Evolutionary conservation across 2,888 invertebrate genomes (phyloP).

Genomic region (Pheosia gnoma): DNA sequence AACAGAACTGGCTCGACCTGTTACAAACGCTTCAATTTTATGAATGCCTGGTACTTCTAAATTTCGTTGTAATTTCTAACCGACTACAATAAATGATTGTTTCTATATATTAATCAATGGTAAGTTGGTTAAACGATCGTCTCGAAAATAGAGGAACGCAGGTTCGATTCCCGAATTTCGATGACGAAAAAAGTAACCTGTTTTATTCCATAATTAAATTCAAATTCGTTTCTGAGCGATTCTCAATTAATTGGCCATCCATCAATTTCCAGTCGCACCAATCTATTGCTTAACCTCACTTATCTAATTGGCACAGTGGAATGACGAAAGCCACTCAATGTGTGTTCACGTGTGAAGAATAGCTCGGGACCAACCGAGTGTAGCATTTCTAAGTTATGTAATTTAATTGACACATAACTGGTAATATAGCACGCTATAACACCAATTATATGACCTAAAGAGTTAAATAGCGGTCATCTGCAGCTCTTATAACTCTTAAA

Average conservation of each 20-base stretch:
- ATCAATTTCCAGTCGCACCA: neutral
- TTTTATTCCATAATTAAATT: too few species aligned
- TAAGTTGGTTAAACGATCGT: neutral
- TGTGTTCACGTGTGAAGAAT: conserved; percentile 2
- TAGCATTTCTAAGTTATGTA: neutral
- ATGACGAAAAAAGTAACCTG: too few species aligned
- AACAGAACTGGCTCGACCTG: conserved; percentile 56
- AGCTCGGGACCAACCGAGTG: neutral
- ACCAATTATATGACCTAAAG: too few species aligned
- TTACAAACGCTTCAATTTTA: conserved; percentile 16
- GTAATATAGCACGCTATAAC: too few species aligned
- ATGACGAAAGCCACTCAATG: conserved; percentile 1
- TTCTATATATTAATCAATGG: conserved; percentile 3
- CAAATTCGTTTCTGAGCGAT: too few species aligned
- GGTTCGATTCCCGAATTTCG: neutral
- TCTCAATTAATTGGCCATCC: neutral
- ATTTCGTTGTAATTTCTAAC: neutral
- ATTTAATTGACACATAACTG: neutral
- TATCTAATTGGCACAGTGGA: conserved; percentile 1
- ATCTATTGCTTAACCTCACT: conserved; percentile 1
- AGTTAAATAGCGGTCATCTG: too few species aligned
- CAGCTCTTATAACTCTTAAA: too few species aligned
- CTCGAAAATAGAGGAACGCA: neutral
- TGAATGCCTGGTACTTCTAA: conserved; percentile 15
- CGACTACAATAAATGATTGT: too few species aligned